Conservation (phyloP, 2,888 invertebrate genomes). For the Campoletis raptor region DNA sequence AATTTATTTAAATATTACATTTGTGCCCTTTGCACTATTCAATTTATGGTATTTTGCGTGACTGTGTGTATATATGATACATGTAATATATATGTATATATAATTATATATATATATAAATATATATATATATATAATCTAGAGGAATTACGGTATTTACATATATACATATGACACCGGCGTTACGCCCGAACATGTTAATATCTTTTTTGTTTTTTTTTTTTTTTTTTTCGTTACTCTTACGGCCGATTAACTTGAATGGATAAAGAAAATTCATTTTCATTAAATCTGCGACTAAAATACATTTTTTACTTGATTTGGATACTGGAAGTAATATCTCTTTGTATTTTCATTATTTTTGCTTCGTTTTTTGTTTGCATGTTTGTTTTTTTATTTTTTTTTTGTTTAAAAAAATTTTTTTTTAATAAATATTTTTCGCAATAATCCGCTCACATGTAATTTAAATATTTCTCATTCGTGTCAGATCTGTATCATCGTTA, state of each 20-base stretch:
- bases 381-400: not conserved
- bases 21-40: constrained; percentile 84
- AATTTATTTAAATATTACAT: constrained; percentile 84
- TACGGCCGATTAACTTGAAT: constrained; percentile 50
- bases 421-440: constrained; percentile 45
- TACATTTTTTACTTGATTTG: constrained; percentile 46
- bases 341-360: not conserved
- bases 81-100: constrained; percentile 68
- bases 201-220: constrained; percentile 70
- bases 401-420: not conserved
- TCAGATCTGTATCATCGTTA: constrained; percentile 64
- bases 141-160: constrained; percentile 84
- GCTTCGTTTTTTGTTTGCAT: not conserved
- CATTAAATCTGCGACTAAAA: constrained; percentile 36
- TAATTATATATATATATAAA: constrained; percentile 70
- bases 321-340: constrained; percentile 43
- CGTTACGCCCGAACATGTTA: constrained; percentile 76
- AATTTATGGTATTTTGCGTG: constrained; percentile 70
- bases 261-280: constrained; percentile 37
- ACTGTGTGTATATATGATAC: constrained; percentile 70
- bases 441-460: constrained; percentile 42
- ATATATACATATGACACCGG: constrained; percentile 84
- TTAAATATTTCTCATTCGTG: constrained; percentile 38
- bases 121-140: constrained; percentile 77
- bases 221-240: constrained; percentile 44